Percentiles rank a stretch among this genome's conserved stretches.
Conservation (phyloP, 2,113 vertebrate genomes). For the Acrocephalus kingi region DNA sequence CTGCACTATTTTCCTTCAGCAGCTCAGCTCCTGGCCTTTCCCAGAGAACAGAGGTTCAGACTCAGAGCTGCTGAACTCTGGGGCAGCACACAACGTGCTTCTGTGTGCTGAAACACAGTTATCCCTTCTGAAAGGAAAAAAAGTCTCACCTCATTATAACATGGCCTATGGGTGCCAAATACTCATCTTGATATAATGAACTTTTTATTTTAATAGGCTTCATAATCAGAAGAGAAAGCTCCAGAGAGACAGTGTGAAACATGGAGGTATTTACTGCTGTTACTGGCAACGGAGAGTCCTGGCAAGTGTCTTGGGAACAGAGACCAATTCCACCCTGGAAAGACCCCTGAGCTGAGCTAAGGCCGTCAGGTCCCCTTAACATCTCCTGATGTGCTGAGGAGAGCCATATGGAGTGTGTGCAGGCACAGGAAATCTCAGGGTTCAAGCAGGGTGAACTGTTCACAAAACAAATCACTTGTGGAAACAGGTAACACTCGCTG, state of each 20-base stretch:
- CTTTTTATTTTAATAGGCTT: slow-evolving; percentile 62
- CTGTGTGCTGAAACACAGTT: neutral
- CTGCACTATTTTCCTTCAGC: neutral
- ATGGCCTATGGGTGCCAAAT: slow-evolving; percentile 67
- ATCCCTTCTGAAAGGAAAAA: slow-evolving; percentile 1
- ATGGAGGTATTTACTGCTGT: neutral
- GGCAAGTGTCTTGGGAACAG: neutral
- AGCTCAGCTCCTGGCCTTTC: slow-evolving; percentile 1
- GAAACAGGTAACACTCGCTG: neutral
- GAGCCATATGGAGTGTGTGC: slow-evolving; percentile 14
- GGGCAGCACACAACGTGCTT: slow-evolving; percentile 19
- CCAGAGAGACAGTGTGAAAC: neutral
- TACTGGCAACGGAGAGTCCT: neutral
- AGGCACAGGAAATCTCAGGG: neutral
- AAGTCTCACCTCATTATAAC: slow-evolving; percentile 65
- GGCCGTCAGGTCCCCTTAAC: slow-evolving; percentile 36
- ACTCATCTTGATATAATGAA: slow-evolving; percentile 48
- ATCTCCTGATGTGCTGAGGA: neutral
- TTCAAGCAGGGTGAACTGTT: slow-evolving; percentile 7
- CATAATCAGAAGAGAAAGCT: slow-evolving; percentile 28
- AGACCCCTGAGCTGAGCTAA: neutral
- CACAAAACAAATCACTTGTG: neutral
- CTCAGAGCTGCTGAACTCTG: neutral
- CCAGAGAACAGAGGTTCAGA: neutral
- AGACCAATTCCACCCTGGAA: neutral